Percentiles rank a stretch among this genome's conserved stretches.
phyloP scores from a whole-genome alignment of 2,797 vertebrate species.

The Semaprochilodus insignis region DNA sequence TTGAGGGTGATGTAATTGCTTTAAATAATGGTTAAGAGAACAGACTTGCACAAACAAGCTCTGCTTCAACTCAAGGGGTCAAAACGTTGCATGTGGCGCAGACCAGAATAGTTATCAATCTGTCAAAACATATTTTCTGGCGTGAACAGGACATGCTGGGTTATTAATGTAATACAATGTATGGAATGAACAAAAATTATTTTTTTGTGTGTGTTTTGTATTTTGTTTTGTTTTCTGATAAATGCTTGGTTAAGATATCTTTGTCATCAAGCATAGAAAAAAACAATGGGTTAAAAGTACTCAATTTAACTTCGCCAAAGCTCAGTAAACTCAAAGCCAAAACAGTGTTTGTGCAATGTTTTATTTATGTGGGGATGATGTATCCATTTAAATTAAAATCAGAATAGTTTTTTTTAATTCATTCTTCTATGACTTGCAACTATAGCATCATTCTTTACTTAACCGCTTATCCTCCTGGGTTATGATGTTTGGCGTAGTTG shows the following conservation, averaged over 20 bases:
- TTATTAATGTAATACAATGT: background rate
- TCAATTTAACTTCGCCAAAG: no score
- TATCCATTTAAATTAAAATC: no score
- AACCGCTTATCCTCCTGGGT: no score
- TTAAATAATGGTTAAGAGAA: slow-evolving; percentile 47
- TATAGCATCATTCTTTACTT: no score
- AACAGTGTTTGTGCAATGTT: no score
- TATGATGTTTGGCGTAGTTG: no score
- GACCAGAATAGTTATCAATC: background rate
- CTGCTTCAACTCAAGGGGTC: slow-evolving; percentile 10
- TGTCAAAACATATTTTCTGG: background rate
- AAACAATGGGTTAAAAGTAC: background rate
- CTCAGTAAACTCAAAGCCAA: no score
- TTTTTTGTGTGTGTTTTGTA: background rate
- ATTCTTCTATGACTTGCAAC: no score
- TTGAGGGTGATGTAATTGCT: slow-evolving; percentile 45
- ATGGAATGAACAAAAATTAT: background rate
- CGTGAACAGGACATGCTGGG: background rate
- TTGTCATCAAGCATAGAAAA: background rate
- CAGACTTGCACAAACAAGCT: slow-evolving; percentile 54
- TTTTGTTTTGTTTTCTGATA: background rate
- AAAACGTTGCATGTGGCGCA: background rate
- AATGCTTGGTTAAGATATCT: background rate
- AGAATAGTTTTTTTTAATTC: no score
- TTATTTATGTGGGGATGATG: no score